Evolutionary conservation across 2,797 vertebrate species (phyloP).

Genomic region (Trematomus bernacchii): DNA sequence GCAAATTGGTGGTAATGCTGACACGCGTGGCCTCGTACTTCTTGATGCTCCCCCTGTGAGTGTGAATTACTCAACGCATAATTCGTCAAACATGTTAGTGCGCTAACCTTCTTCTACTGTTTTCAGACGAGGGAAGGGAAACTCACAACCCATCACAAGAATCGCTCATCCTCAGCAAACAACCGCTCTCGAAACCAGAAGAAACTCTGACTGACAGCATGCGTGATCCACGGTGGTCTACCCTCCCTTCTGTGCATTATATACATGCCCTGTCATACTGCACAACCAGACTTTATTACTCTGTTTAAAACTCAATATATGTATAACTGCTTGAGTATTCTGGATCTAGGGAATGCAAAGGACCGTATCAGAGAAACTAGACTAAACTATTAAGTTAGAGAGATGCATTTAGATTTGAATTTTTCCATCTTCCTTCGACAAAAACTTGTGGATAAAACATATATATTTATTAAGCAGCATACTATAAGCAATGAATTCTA

Average conservation of each 20-base stretch:
- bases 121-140: constrained; percentile 69
- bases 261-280: constrained; percentile 3
- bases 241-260: constrained; percentile 17
- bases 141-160: constrained; percentile 56
- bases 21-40: constrained; percentile 74
- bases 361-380: neutral
- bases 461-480: neutral
- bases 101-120: constrained; percentile 35
- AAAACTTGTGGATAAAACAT: too few relatives aligned
- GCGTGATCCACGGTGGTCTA: constrained; percentile 44
- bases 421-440: constrained; percentile 10
- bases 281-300: constrained; percentile 30
- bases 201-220: constrained; percentile 74
- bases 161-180: constrained; percentile 66
- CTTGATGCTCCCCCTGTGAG: constrained; percentile 82
- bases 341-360: neutral
- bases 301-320: neutral
- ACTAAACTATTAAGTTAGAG: constrained; percentile 2
- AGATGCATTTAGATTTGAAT: constrained; percentile 6
- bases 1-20: constrained; percentile 68
- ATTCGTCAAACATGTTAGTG: neutral
- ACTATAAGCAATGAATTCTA: neutral
- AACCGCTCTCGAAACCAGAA: constrained; percentile 67
- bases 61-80: constrained; percentile 29
- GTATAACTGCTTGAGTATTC: neutral